Evolutionary conservation across 2,797 vertebrate genomes (phyloP).

Genomic region (Cygnus olor): DNA sequence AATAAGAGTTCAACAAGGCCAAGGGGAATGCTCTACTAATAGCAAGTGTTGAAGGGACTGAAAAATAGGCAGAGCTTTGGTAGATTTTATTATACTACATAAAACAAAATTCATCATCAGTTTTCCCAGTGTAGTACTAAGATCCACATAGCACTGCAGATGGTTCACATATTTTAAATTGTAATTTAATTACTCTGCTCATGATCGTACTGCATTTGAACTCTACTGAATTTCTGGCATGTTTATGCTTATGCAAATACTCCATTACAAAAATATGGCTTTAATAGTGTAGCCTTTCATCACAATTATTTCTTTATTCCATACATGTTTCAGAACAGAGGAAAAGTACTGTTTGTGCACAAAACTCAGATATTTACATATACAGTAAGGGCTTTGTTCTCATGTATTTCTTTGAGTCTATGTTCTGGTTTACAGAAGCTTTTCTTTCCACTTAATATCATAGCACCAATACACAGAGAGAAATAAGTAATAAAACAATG

Average conservation of each 20-base stretch:
- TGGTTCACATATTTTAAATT: conserved; percentile 55
- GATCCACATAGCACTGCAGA: conserved; percentile 17
- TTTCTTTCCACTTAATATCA: not conserved
- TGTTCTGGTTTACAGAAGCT: not conserved
- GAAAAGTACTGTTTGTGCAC: not conserved
- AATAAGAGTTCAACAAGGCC: not conserved
- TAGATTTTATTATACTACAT: conserved; percentile 11
- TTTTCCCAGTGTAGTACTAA: conserved; percentile 14
- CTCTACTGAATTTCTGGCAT: conserved; percentile 48
- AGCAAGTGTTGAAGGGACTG: not conserved
- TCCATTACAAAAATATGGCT: conserved; percentile 66
- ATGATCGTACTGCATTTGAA: conserved; percentile 17
- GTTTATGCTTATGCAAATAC: conserved; percentile 76
- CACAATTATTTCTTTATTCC: not conserved
- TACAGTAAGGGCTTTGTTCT: not conserved
- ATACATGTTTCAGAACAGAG: not conserved
- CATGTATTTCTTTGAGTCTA: not conserved
- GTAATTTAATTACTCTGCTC: conserved; percentile 51
- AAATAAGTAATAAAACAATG: not conserved
- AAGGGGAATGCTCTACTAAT: not conserved
- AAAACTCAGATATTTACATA: not conserved
- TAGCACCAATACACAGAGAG: not conserved
- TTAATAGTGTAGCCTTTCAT: not conserved
- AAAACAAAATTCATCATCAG: not conserved
- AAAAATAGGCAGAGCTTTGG: not conserved